Base-by-base conservation (phyloP, 2,888 invertebrate genomes). In the Meteorus colon region DNA sequence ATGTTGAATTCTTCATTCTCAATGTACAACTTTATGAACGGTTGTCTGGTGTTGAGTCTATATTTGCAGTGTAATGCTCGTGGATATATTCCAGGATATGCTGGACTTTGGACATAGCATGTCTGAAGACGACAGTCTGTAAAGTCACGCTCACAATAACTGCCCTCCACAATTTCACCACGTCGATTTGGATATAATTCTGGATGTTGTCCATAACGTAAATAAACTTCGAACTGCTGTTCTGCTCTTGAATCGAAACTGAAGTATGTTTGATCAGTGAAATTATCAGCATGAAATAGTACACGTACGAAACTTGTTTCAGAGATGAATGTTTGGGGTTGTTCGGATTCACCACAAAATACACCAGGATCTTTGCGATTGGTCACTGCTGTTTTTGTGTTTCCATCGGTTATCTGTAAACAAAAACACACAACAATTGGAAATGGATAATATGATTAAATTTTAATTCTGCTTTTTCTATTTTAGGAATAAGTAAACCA, bases 1-100 rank as follows among this genome's bases (percentile, higher is more conserved):
- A 97, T 96, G 89, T 97, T 97, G 91, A 97, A 97, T 89, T 97
- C 96, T 88, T 97, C 96, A 89, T 97, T 97, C 89, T 97, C 96
- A 85, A 97, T 96, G 91, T 97, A 96, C 83, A 96, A 92, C 90
- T 96, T 96, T 88, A 97, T 97, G 91, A 96, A 97, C 29, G 96
- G 96, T 86, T 96, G 92, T 60, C 96, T 91, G 4, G 97, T 97
- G 91, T 96, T 97, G 72, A 97, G 92, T 86, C 95, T 95, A 89
- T 97, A 97, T 87, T 96, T 95, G 92, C 97, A 97, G 89, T 96
- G 96, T 80, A 97, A 92, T 85, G 96, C 96, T 77, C 97, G 92
- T 0, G 97, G 97, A 90, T 97, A 97, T 27, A 97, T 94, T 59
- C 97, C 97, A 19, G 97, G 97, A 90, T 96, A 97, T 8, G 97